Conservation (phyloP, 1,140 invertebrate species). For the Aphelenchoides fujianensis region DNA sequence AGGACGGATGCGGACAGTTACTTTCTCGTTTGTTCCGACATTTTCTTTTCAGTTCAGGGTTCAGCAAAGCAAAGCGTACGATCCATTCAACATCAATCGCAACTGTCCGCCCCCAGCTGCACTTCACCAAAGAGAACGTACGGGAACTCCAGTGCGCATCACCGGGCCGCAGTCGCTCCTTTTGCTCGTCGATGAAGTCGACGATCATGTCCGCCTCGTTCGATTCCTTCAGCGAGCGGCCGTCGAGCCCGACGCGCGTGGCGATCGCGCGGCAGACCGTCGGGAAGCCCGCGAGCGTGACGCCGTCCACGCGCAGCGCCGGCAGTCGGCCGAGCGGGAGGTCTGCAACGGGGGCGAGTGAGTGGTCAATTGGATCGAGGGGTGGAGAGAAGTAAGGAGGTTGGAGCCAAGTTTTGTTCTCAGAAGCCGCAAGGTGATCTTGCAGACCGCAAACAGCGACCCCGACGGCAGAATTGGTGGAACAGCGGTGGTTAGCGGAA, state of each 20-base stretch:
- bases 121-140: too few relatives aligned
- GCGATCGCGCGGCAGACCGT: conserved; percentile 15
- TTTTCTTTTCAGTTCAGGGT: not conserved
- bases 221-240: conserved; percentile 2
- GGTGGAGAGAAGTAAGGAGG: too few relatives aligned
- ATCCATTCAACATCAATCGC: too few relatives aligned
- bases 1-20: too few relatives aligned
- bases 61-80: too few relatives aligned
- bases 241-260: not conserved
- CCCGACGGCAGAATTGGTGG: not conserved
- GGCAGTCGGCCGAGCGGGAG: conserved; percentile 4
- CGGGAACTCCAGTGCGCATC: not conserved
- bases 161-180: not conserved
- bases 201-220: conserved; percentile 11
- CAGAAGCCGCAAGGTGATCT: too few relatives aligned
- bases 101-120: too few relatives aligned
- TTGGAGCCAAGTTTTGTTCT: too few relatives aligned
- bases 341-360: not conserved
- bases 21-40: too few relatives aligned
- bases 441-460: not conserved
- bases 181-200: conserved; percentile 4
- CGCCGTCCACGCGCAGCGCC: not conserved
- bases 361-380: not conserved
- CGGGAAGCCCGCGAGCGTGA: conserved; percentile 13
- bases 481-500: not conserved